These are phyloP conservation scores for Pycnonotus jocosus DNA, from an alignment of 2,113 vertebrate species.

Conservation along the genomic window DNA sequence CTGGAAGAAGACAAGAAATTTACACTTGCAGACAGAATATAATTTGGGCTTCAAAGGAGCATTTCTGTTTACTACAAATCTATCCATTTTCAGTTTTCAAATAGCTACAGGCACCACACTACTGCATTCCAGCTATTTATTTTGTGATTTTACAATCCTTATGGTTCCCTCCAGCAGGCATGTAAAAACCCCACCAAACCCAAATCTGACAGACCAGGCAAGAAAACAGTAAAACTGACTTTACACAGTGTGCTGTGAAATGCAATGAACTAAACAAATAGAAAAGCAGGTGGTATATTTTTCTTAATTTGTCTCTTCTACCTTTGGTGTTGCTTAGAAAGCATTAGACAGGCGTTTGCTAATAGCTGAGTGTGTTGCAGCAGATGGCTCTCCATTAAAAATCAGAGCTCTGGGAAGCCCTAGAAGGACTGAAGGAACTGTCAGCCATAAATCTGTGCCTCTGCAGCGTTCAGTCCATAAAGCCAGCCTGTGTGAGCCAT, in stretches of 20 bases:
- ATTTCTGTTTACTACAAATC: background rate
- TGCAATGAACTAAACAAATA: background rate
- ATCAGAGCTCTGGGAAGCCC: background rate
- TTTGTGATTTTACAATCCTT: background rate
- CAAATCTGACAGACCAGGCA: background rate
- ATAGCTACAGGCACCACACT: background rate
- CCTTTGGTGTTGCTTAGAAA: background rate
- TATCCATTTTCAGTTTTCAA: background rate
- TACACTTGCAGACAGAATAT: background rate
- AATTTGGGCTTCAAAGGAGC: background rate
- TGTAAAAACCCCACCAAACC: background rate
- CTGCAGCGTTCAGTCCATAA: background rate
- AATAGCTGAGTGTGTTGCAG: background rate
- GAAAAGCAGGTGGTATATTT: slow-evolving; percentile 6
- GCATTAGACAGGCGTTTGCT: background rate
- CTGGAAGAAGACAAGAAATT: background rate
- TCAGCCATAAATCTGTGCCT: background rate
- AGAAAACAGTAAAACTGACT: background rate
- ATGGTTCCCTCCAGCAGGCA: background rate
- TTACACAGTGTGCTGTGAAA: background rate
- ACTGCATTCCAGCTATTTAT: background rate
- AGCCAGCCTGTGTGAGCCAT: background rate
- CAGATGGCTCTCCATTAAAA: slow-evolving; percentile 30
- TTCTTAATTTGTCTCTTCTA: slow-evolving; percentile 3
- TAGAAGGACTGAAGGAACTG: background rate